Conservation (phyloP, 2,797 vertebrate species). For the Premnoplex brunnescens region DNA sequence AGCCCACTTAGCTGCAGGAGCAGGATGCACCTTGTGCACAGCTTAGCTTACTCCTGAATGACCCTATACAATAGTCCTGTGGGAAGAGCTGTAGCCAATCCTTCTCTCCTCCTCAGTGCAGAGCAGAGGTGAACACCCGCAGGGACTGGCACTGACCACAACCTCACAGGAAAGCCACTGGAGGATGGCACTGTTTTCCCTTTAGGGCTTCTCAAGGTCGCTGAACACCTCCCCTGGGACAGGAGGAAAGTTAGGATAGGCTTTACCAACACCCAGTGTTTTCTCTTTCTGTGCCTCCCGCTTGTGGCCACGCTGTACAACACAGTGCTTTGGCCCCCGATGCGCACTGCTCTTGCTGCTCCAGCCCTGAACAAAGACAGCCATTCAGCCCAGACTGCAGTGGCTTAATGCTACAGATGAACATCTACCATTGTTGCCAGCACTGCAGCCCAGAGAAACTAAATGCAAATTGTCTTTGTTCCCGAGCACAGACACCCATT, state of each 20-base stretch:
- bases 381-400: not conserved
- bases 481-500: not conserved
- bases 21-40: not conserved
- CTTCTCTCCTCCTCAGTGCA: not conserved
- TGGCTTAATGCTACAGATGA: not conserved
- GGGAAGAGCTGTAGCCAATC: not conserved
- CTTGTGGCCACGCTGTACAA: accelerated
- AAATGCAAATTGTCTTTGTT: constrained; percentile 46
- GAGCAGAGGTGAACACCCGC: not conserved
- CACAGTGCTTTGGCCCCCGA: not conserved
- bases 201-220: not conserved
- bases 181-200: not conserved
- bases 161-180: not conserved
- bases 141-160: accelerated
- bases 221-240: not conserved
- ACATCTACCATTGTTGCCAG: constrained; percentile 29
- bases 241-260: not conserved
- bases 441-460: constrained; percentile 19
- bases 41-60: not conserved
- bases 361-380: not conserved
- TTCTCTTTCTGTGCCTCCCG: not conserved
- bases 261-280: not conserved
- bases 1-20: not conserved
- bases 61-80: accelerated
- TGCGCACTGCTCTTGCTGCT: not conserved